Conservation (phyloP, 2,888 invertebrate genomes). For the Lydus trimaculatus region DNA sequence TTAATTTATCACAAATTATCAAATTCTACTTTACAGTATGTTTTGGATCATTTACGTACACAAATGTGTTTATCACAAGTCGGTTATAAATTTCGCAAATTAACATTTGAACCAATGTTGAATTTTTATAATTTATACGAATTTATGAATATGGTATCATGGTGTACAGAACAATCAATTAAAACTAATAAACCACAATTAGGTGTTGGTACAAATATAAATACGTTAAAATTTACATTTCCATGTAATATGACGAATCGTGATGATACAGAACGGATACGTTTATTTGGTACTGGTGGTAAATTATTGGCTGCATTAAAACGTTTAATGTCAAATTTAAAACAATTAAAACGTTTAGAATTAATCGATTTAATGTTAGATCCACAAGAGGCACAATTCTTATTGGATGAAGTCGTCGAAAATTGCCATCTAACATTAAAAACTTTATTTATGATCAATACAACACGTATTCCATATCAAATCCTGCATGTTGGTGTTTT, state of each 20-base stretch:
- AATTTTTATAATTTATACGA: constrained; percentile 85
- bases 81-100: constrained; percentile 70
- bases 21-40: constrained; percentile 65
- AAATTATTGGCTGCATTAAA: constrained; percentile 72
- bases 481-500: constrained; percentile 80
- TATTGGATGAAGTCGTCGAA: constrained; percentile 75
- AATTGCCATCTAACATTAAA: constrained; percentile 70
- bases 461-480: constrained; percentile 73
- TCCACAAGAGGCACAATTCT: constrained; percentile 71
- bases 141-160: constrained; percentile 82
- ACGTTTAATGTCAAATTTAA: constrained; percentile 72
- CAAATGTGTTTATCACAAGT: constrained; percentile 74
- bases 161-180: constrained; percentile 69
- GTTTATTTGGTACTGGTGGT: constrained; percentile 76
- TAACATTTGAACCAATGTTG: constrained; percentile 75
- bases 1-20: constrained; percentile 21
- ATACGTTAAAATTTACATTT: constrained; percentile 73
- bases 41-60: constrained; percentile 76
- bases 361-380: constrained; percentile 79
- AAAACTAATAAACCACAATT: constrained; percentile 47
- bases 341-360: constrained; percentile 69
- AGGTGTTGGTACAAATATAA: constrained; percentile 67
- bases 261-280: constrained; percentile 68
- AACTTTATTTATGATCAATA: constrained; percentile 74
- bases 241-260: constrained; percentile 75